These are phyloP conservation scores for Serranus cabrilla DNA, from an alignment of 2,797 vertebrate species.

Conservation along the genomic window DNA sequence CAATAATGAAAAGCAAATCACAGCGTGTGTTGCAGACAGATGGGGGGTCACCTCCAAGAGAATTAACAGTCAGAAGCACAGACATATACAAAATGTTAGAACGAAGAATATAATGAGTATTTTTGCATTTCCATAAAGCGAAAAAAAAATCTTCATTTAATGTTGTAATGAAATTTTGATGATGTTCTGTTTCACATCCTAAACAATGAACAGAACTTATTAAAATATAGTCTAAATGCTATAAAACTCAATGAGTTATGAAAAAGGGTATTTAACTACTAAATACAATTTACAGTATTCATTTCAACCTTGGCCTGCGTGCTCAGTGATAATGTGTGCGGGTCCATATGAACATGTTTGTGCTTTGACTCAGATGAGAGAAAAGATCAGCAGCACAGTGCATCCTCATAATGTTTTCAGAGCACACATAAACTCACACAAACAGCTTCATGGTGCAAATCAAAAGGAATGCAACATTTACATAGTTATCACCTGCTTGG, in stretches of 20 bases:
- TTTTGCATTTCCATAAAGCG: background rate
- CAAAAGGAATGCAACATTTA: slow-evolving; percentile 4
- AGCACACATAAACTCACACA: slow-evolving; percentile 3
- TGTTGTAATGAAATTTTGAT: background rate
- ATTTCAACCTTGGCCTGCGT: background rate
- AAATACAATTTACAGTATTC: background rate
- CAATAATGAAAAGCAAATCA: slow-evolving; percentile 17
- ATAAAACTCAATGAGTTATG: background rate
- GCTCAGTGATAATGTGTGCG: background rate
- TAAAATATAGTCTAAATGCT: background rate
- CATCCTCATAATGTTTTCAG: slow-evolving; percentile 24
- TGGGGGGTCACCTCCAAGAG: background rate
- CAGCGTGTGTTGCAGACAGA: slow-evolving; percentile 2
- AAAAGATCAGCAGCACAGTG: slow-evolving; percentile 19
- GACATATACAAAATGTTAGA: background rate
- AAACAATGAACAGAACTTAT: background rate
- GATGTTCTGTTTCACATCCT: background rate
- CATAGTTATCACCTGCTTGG: slow-evolving; percentile 11
- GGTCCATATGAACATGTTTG: too few relatives aligned
- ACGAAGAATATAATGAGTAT: background rate
- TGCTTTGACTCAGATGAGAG: slow-evolving; percentile 1
- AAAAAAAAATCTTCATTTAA: background rate
- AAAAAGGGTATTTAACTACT: background rate
- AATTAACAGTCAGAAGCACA: background rate
- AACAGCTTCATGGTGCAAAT: background rate